Percentiles rank a stretch among this genome's conserved stretches.
Conservation (phyloP, 2,113 vertebrate species). For the Podocnemis expansa region DNA sequence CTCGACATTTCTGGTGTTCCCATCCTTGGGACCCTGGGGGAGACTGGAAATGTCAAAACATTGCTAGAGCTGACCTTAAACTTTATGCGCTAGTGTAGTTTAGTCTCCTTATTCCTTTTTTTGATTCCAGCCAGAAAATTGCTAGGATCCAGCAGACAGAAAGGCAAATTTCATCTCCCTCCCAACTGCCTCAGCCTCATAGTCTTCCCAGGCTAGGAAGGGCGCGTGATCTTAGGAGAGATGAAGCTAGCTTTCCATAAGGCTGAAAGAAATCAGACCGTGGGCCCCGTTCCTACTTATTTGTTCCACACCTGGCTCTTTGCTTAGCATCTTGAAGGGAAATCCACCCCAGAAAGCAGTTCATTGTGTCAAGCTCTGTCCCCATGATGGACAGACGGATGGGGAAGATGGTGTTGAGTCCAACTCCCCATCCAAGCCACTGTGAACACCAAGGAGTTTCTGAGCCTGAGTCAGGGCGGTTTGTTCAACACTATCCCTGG, state of each 20-base stretch:
- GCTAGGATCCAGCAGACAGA: conserved; percentile 19
- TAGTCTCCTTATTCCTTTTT: conserved; percentile 31
- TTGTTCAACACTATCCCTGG: fast-evolving
- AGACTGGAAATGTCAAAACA: conserved; percentile 77
- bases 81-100: conserved; percentile 55
- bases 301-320: not conserved
- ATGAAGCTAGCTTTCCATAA: not conserved
- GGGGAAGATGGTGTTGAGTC: not conserved
- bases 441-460: not conserved
- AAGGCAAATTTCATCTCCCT: conserved; percentile 65
- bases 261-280: not conserved
- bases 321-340: not conserved
- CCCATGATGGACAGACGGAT: not conserved
- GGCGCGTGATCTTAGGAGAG: not conserved
- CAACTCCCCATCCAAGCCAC: not conserved
- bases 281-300: not conserved
- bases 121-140: conserved; percentile 59
- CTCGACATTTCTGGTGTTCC: conserved; percentile 59
- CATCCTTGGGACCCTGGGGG: conserved; percentile 36
- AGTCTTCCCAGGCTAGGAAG: not conserved
- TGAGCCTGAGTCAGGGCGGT: not conserved
- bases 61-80: conserved; percentile 76
- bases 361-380: not conserved
- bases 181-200: not conserved
- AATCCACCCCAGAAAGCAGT: not conserved